Conservation (phyloP, 2,113 vertebrate species). For the Sinosuthora webbiana region DNA sequence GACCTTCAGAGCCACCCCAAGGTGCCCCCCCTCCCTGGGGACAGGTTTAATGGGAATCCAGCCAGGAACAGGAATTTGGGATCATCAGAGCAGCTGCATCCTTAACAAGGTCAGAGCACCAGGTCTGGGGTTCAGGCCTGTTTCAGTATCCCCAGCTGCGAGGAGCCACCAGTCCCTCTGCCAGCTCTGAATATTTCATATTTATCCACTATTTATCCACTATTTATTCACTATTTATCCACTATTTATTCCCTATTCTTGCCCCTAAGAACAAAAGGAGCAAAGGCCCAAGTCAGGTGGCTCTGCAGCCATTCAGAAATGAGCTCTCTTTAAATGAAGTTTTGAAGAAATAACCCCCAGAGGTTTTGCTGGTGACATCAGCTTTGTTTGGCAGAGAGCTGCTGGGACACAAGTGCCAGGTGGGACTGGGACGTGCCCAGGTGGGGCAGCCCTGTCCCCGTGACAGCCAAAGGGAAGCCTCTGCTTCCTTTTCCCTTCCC, state of each 20-base stretch:
- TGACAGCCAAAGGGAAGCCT: not conserved
- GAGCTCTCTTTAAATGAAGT: not conserved
- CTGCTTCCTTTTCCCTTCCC: not conserved
- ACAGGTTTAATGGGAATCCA: fast-evolving
- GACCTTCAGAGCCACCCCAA: fast-evolving
- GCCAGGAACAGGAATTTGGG: not conserved
- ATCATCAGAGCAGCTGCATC: not conserved
- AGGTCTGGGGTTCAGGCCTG: not conserved
- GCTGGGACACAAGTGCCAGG: fast-evolving
- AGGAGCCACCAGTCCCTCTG: not conserved
- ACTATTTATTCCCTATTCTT: too few species aligned
- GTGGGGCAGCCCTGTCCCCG: too few species aligned
- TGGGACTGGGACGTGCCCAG: not conserved
- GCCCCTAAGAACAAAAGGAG: not conserved
- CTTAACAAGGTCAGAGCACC: fast-evolving
- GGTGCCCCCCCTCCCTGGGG: not conserved
- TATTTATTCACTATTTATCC: not conserved
- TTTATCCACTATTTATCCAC: not conserved
- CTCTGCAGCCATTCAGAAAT: not conserved
- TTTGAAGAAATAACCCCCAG: not conserved
- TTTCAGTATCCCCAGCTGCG: not conserved
- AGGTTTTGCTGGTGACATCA: not conserved
- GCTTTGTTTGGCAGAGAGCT: not conserved
- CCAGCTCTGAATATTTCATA: not conserved
- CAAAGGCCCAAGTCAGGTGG: fast-evolving